Evolutionary conservation across 2,888 invertebrate genomes (phyloP).

Genomic region (Dasysyrphus tricinctus): DNA sequence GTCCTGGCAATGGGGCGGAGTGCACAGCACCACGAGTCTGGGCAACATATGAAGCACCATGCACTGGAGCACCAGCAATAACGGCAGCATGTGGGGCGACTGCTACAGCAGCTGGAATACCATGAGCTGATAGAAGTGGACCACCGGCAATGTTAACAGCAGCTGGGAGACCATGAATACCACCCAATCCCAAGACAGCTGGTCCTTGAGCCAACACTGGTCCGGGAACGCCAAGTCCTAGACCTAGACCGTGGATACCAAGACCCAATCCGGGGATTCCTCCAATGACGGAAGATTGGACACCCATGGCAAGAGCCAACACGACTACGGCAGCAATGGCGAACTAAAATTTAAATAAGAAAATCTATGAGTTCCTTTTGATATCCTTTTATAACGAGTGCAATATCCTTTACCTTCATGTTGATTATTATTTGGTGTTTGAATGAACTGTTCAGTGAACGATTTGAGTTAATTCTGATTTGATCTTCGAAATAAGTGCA

Average conservation of each 20-base stretch:
- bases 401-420: conserved; percentile 70
- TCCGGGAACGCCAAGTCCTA: conserved; percentile 73
- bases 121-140: conserved; percentile 76
- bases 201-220: conserved; percentile 73
- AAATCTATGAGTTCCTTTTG: background rate
- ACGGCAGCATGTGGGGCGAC: conserved; percentile 42
- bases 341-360: conserved; percentile 77
- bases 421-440: conserved; percentile 50
- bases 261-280: conserved; percentile 68
- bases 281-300: conserved; percentile 81
- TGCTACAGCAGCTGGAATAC: conserved; percentile 57
- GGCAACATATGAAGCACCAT: conserved; percentile 82
- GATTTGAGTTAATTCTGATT: conserved; percentile 67
- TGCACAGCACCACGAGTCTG: conserved; percentile 83
- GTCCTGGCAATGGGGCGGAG: conserved; percentile 82
- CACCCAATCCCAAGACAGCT: conserved; percentile 76
- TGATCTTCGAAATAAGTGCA: conserved; percentile 40
- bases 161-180: conserved; percentile 77
- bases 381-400: background rate
- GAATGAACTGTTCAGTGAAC: conserved; percentile 63
- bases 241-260: conserved; percentile 35
- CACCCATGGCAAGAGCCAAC: conserved; percentile 82
- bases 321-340: conserved; percentile 79
- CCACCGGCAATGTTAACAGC: conserved; percentile 72
- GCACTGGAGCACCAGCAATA: conserved; percentile 80